A percentile compares a stretch with the other conserved stretches of the same genome.
These are phyloP conservation scores for Psittacus erithacus DNA, from an alignment of 2,113 vertebrate genomes.

Conservation along the genomic window DNA sequence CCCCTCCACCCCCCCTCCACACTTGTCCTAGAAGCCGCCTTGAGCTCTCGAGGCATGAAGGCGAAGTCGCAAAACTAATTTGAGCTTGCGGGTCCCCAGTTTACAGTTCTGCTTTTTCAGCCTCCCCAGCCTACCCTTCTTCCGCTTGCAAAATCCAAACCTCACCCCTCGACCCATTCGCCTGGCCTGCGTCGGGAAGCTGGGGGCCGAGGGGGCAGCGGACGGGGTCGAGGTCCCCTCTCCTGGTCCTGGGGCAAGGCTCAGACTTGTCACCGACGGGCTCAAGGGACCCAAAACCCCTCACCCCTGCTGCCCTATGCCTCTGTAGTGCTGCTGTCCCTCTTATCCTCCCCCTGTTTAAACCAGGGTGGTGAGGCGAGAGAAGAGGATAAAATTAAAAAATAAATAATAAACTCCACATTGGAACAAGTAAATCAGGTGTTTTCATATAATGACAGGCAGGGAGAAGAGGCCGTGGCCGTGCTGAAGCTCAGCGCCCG, in stretches of 20 bases:
- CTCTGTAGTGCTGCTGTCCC: not conserved
- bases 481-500: not conserved
- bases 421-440: not conserved
- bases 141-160: not conserved
- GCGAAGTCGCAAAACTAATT: constrained; percentile 67
- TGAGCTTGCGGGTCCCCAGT: constrained; percentile 45
- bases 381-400: not conserved
- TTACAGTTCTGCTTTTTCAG: constrained; percentile 46
- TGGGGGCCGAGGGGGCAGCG: not conserved
- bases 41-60: constrained; percentile 31
- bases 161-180: not conserved
- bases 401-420: not conserved
- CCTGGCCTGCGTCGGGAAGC: not conserved
- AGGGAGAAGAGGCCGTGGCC: not conserved
- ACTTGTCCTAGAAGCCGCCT: constrained; percentile 12
- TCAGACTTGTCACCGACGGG: not conserved
- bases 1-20: constrained; percentile 27
- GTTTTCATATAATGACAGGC: not conserved
- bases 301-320: not conserved
- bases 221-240: rapidly evolving
- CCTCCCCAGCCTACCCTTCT: constrained; percentile 17
- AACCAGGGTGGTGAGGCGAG: not conserved
- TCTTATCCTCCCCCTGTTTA: not conserved
- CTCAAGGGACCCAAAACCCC: not conserved
- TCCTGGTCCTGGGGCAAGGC: not conserved